Evolutionary conservation across 2,113 vertebrate genomes (phyloP).

Genomic region (Microtus montanus): DNA sequence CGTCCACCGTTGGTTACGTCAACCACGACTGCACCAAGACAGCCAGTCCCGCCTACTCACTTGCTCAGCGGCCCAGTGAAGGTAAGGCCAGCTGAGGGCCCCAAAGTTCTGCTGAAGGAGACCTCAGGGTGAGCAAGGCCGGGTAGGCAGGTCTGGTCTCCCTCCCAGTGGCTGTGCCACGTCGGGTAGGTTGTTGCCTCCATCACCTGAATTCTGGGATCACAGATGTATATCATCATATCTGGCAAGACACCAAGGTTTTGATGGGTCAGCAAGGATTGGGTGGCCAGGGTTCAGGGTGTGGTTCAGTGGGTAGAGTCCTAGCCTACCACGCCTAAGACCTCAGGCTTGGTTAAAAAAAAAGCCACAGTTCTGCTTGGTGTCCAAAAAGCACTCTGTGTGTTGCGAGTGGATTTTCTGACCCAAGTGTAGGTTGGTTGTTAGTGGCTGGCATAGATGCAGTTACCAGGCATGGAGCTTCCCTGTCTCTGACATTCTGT

Average conservation of each 20-base stretch:
- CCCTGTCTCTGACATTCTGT: not conserved
- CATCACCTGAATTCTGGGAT: not conserved
- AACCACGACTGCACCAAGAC: constrained; percentile 89
- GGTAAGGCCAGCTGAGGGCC: constrained; percentile 79
- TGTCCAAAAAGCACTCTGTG: no score
- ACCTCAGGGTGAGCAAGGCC: accelerated
- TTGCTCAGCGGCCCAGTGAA: constrained; percentile 83
- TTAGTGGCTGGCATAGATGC: not conserved
- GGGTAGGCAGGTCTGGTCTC: not conserved
- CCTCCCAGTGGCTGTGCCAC: not conserved
- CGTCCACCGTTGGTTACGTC: constrained; percentile 87
- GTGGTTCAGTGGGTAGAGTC: not conserved
- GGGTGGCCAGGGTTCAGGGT: not conserved
- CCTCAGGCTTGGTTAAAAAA: not conserved
- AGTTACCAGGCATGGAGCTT: not conserved
- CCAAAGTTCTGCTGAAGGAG: not conserved
- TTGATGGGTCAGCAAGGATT: not conserved
- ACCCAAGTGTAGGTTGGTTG: not conserved
- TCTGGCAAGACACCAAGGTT: not conserved
- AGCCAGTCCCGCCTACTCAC: constrained; percentile 87
- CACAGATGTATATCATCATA: not conserved
- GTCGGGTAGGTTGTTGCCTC: no score
- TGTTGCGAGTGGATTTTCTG: no score
- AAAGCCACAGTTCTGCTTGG: not conserved
- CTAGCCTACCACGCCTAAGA: not conserved